Evolutionary conservation across 2,888 invertebrate species (phyloP).

Genomic region (Augiades crinisus): DNA sequence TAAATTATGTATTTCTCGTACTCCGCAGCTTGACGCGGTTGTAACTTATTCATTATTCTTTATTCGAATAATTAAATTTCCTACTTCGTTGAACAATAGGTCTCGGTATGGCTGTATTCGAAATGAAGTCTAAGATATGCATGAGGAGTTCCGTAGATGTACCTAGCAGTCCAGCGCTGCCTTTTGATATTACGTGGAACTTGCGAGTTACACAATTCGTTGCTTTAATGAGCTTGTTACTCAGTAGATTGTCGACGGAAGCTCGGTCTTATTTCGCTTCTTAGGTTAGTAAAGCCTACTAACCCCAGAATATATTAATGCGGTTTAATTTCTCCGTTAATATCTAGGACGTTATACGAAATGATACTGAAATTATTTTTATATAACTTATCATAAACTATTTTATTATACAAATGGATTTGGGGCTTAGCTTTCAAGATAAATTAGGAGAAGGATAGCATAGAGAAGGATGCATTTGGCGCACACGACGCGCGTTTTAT

Average conservation of each 20-base stretch:
- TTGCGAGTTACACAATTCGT: constrained; percentile 2
- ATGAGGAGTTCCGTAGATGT: constrained; percentile 14
- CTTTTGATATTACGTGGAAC: constrained; percentile 12
- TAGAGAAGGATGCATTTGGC: not conserved
- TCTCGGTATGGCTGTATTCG: constrained; percentile 18
- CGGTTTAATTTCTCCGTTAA: too few species aligned
- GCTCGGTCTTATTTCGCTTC: too few species aligned
- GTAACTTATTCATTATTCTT: constrained; percentile 27
- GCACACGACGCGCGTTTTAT: constrained; percentile 6
- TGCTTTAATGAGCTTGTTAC: constrained; percentile 5
- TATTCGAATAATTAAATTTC: constrained; percentile 25
- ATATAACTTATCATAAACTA: too few species aligned
- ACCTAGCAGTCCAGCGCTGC: constrained; percentile 9
- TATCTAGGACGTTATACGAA: too few species aligned
- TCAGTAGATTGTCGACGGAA: not conserved
- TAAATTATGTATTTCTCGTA: constrained; percentile 54
- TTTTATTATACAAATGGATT: too few species aligned
- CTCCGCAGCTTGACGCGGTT: constrained; percentile 28
- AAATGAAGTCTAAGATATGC: constrained; percentile 25
- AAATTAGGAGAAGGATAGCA: too few species aligned
- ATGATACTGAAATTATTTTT: too few species aligned
- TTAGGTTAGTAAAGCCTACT: too few species aligned
- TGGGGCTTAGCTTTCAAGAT: too few species aligned
- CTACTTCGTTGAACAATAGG: constrained; percentile 23
- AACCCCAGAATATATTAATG: too few species aligned